Conservation (phyloP, 2,888 invertebrate species). For the Micoletzkya japonica region DNA sequence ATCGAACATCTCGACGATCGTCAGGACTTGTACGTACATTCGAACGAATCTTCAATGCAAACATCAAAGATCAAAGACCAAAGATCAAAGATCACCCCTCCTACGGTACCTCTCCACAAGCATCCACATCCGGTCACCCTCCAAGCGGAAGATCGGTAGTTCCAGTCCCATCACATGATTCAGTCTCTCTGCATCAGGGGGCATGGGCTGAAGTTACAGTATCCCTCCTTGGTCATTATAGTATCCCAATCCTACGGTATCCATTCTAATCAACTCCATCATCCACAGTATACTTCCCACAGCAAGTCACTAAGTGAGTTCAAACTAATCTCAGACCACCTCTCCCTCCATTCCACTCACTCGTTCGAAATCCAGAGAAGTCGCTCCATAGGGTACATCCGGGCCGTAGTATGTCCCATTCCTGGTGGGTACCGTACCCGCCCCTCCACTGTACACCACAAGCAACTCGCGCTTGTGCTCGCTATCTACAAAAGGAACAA, state of each 20-base stretch:
- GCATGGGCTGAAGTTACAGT: background rate
- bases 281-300: too few relatives aligned
- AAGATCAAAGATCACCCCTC: background rate
- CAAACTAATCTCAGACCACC: too few relatives aligned
- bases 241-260: background rate
- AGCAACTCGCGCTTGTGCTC: conserved; percentile 16
- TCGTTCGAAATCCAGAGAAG: too few relatives aligned
- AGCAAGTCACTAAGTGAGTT: too few relatives aligned
- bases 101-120: conserved; percentile 15
- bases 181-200: background rate
- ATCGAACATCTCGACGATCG: conserved; percentile 21
- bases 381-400: too few relatives aligned
- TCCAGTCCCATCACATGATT: conserved; percentile 17
- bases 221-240: too few relatives aligned
- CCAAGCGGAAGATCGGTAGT: background rate
- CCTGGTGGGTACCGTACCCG: conserved; percentile 14
- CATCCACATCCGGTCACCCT: conserved; percentile 19
- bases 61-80: background rate
- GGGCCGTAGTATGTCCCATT: conserved; percentile 1
- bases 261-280: too few relatives aligned
- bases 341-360: too few relatives aligned
- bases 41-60: conserved; percentile 13
- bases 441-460: conserved; percentile 20
- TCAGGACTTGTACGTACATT: conserved; percentile 9
- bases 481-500: too few relatives aligned